Evolutionary conservation across 64 coral and sea anemone species (phyloP), one percentile per base, ranked within the genome.

Genomic region (Cladopsammia gracilis): DNA sequence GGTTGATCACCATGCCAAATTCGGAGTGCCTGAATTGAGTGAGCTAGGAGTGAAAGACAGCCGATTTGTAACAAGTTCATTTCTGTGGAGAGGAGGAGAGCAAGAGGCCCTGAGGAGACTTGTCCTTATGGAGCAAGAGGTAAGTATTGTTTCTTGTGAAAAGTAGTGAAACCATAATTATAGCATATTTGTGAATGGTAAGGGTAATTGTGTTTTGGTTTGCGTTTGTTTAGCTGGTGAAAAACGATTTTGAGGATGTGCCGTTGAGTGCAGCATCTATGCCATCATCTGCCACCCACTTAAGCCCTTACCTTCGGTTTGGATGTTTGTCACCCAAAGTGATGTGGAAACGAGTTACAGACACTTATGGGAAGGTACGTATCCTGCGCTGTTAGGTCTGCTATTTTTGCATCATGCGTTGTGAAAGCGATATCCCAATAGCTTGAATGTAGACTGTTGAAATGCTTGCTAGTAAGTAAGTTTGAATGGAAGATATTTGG

Each of bases 271-370:
- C 45, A 16, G 82, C 24, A 86, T 58, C 83, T 13, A 86, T 93
- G 34, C 20, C 74, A 42, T 80, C 91, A 11, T 34, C 45, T 53
- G 18, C 59, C 0, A 78, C 82, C 9, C 82, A 86, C 58, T n/a
- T 93, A 6, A 93, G 91, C 59, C 91, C 91, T 70, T 93, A 86
- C 73, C 25, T 93, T 25, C 43, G 91, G 57, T 87, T 72, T 78
- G 91, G 91, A 61, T 93, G 91, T 64, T 25, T 93, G 14, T 93
- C 91, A 58, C 81, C 91, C 58, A 64, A 82, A 76, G 2, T 93
- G 42, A 44, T 86, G 26, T 93, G 84, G 65, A 59, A 93, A 46
- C 47, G 73, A 1, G 46, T 87, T 13, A 51, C 24, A 6, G 47
- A 76, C 20, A 34, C 71, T 44, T 87, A 93, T 46, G 53, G 58